Percentiles rank a stretch among this genome's conserved stretches.
phyloP scores from a whole-genome alignment of 2,888 invertebrate genomes.

The Calameuta pallipes region DNA sequence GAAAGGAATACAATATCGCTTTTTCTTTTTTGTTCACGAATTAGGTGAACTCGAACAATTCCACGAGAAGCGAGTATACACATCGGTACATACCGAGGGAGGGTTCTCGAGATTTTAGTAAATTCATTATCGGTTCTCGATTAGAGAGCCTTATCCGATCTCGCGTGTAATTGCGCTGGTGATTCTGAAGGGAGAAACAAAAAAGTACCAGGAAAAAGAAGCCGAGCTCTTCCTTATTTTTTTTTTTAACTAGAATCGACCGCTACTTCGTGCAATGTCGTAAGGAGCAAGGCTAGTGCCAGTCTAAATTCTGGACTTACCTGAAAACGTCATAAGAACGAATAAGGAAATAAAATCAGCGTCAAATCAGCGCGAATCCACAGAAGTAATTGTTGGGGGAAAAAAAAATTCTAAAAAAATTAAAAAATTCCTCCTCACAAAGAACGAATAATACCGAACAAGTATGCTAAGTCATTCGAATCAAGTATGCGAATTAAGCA shows the following conservation, averaged over 20 bases:
- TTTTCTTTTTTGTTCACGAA: background rate
- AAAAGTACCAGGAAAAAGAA: background rate
- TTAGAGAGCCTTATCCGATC: background rate
- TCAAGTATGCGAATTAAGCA: constrained; percentile 5
- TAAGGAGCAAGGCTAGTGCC: background rate
- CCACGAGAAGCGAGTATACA: background rate
- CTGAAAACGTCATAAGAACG: background rate
- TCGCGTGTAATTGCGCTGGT: background rate
- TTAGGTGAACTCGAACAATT: background rate
- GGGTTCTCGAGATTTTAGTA: background rate
- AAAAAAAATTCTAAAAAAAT: background rate
- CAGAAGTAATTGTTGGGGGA: background rate
- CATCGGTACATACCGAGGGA: background rate
- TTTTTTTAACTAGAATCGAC: background rate
- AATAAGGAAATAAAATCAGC: background rate
- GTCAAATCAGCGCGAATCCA: background rate
- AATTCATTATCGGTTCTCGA: background rate
- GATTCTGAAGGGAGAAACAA: background rate
- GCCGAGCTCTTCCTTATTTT: background rate
- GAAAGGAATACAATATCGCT: background rate
- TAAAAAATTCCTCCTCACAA: background rate
- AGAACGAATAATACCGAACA: background rate
- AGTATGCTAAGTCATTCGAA: background rate
- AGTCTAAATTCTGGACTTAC: background rate
- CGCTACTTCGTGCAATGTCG: background rate